Evolutionary conservation across 1,140 invertebrate genomes (phyloP).

Genomic region (Lordiphosa stackelbergi): DNA sequence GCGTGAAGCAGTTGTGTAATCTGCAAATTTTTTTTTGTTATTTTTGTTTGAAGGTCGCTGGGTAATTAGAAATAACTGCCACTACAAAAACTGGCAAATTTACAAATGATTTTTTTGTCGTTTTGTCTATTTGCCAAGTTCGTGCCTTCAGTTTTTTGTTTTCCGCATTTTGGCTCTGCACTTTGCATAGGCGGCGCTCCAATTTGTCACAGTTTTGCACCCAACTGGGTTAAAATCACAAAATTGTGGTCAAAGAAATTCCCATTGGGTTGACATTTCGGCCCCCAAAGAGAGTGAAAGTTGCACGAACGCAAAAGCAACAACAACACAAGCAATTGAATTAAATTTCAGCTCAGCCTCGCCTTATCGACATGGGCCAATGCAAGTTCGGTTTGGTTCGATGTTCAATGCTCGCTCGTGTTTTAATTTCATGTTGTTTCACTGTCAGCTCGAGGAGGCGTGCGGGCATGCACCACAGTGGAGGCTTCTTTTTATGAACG

Average conservation of each 20-base stretch:
- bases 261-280: constrained; percentile 54
- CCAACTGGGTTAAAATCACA: constrained; percentile 33
- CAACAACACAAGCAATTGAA: constrained; percentile 35
- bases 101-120: too few relatives aligned
- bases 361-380: constrained; percentile 65
- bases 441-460: constrained; percentile 57
- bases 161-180: constrained; percentile 62
- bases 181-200: constrained; percentile 52
- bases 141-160: constrained; percentile 66
- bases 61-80: constrained; percentile 27
- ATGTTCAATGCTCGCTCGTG: constrained; percentile 66
- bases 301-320: constrained; percentile 47
- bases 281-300: constrained; percentile 70
- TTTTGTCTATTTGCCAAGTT: constrained; percentile 27
- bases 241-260: constrained; percentile 35
- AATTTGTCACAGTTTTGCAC: constrained; percentile 44
- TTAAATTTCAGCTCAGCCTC: constrained; percentile 71
- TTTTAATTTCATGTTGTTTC: constrained; percentile 75
- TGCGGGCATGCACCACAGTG: constrained; percentile 66
- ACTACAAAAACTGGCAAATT: constrained; percentile 1
- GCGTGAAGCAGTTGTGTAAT: constrained; percentile 55
- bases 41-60: constrained; percentile 30
- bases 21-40: not conserved
- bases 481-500: constrained; percentile 46
- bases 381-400: constrained; percentile 36